phyloP scores from a whole-genome alignment of 2,888 invertebrate species.

The Altica lythri region DNA sequence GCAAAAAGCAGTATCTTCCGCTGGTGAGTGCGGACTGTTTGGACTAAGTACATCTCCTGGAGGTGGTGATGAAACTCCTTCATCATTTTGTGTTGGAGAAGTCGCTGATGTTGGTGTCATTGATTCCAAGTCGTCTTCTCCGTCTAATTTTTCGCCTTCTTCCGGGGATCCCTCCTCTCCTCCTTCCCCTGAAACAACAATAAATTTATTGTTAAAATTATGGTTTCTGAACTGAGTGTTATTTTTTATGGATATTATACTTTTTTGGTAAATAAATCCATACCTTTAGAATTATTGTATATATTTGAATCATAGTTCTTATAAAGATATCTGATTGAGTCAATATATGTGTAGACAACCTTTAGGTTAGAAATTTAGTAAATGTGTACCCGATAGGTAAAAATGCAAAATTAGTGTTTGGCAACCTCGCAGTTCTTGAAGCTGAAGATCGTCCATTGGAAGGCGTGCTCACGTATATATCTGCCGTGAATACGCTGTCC shows the following conservation, averaged over 20 bases:
- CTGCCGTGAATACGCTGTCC: constrained; percentile 53
- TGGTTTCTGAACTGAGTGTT: no score
- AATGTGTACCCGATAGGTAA: neutral
- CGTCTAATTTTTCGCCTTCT: constrained; percentile 57
- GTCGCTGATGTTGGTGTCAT: constrained; percentile 56
- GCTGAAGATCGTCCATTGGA: constrained; percentile 33
- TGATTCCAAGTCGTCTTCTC: constrained; percentile 57
- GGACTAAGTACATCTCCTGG: constrained; percentile 53
- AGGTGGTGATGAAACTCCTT: constrained; percentile 52
- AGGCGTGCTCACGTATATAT: constrained; percentile 55
- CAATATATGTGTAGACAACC: no score
- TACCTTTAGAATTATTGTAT: no score
- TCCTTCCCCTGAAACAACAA: constrained; percentile 63
- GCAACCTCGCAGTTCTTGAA: constrained; percentile 17
- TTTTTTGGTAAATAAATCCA: no score
- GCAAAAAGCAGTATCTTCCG: constrained; percentile 44
- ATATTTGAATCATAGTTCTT: no score
- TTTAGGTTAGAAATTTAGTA: neutral
- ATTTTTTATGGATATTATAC: no score
- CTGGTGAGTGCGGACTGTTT: constrained; percentile 51
- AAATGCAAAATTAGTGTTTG: neutral
- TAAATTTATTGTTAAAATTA: constrained; percentile 1
- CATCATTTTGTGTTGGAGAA: constrained; percentile 54
- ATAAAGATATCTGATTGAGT: no score
- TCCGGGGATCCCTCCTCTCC: constrained; percentile 58